phyloP scores from a whole-genome alignment of 2,113 vertebrate species.

The Urocynchramus pylzowi region DNA sequence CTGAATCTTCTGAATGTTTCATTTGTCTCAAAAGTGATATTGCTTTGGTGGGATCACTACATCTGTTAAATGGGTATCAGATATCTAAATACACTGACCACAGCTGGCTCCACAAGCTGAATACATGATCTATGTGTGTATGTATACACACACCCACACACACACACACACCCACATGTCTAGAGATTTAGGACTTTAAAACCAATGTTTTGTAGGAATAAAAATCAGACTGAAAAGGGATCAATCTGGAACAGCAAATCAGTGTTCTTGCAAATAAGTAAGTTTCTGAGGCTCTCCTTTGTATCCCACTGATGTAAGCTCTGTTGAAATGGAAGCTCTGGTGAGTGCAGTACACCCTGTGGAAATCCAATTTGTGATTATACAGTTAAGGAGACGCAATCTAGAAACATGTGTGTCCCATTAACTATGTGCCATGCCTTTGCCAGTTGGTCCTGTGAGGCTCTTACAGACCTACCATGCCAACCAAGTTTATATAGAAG shows the following conservation, averaged over 20 bases:
- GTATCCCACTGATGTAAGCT: neutral
- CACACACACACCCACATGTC: no score
- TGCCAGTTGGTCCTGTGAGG: neutral
- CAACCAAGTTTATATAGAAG: neutral
- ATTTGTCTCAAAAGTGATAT: neutral
- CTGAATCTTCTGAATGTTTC: neutral
- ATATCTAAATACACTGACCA: neutral
- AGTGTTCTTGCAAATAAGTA: no score
- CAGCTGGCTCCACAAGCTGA: neutral
- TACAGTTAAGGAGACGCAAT: neutral
- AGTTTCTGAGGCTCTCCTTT: neutral
- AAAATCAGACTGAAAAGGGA: neutral
- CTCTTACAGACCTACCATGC: neutral
- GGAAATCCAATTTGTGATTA: neutral
- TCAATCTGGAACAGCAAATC: neutral
- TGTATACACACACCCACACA: no score
- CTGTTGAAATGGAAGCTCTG: neutral
- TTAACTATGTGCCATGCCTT: neutral
- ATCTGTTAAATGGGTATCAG: neutral
- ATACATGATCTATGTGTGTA: neutral
- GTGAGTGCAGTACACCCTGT: neutral
- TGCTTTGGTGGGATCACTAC: neutral
- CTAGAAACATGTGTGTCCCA: neutral
- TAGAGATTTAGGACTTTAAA: neutral
- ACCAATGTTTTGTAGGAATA: neutral